Evolutionary conservation across 1,140 invertebrate genomes (phyloP), one percentile per base, ranked within the genome.

Genomic region (Rhizoglyphus robini): DNA sequence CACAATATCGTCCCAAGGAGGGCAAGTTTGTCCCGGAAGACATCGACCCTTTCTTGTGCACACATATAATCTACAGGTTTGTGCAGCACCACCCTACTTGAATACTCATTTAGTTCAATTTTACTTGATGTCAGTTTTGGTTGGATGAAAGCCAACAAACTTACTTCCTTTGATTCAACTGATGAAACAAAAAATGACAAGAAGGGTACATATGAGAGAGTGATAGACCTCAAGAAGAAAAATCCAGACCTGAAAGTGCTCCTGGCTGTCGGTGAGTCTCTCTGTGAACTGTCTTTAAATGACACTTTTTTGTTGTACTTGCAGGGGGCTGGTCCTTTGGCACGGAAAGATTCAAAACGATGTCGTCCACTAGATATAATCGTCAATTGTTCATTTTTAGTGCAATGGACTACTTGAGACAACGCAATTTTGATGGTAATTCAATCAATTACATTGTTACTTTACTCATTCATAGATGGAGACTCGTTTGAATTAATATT

Each of bases 1-100:
- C 93, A 0, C 93, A 96, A 73, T 96, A 96, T 74, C 80, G 93
- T 61, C 85, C 86, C 0, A 95, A 94, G 74, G 79, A 88, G 64
- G 93, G 90, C 32, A 96, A 96, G 78, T 96, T 92, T 77, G 73
- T 84, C 34, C 93, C 94, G 0, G 93, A 96, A 79, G 90, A 97
- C 75, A 95, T 96, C 67, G 86, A 92, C 64, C 88, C 92, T 1
- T 86, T 92, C 75, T 81, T 97, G 4, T 97, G 94, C 76, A 96
- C 93, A 0, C 93, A 96, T 77, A 81, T 96, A 70, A 90, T 96
- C 70, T 64, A 36, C 34, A 63, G 61, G 61, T 63, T 41, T 41
- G 20, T 5, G 11, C 8, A 60, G 34, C n/a, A 11, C 5, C 5
- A 60, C 11, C 8, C 5, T 5, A 18, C 32, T 60, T 60, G 30